These are phyloP conservation scores for Stenopsyche tienmushanensis DNA, from an alignment of 1,140 invertebrate species.

Conservation along the genomic window DNA sequence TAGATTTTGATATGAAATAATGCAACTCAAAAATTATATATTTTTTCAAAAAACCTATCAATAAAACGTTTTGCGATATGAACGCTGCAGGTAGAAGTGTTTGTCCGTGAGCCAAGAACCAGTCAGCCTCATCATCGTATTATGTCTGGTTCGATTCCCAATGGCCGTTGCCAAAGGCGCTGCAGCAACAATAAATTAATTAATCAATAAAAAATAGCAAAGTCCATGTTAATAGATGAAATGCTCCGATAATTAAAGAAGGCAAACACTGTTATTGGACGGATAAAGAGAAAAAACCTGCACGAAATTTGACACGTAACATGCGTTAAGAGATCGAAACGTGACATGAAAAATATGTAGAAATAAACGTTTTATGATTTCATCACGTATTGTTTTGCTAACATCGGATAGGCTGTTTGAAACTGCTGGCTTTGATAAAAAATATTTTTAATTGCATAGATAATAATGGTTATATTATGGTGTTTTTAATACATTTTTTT, in stretches of 20 bases:
- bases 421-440: too few species aligned
- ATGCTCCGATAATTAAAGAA: neutral
- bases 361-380: slow-evolving; percentile 1
- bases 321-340: slow-evolving; percentile 12
- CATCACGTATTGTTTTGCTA: neutral
- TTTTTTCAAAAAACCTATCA: too few species aligned
- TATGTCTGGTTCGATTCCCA: slow-evolving; percentile 8
- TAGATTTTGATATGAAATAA: too few species aligned
- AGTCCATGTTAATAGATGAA: neutral
- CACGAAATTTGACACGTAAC: slow-evolving; percentile 13
- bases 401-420: neutral
- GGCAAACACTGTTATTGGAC: neutral
- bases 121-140: slow-evolving; percentile 18
- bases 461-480: too few species aligned
- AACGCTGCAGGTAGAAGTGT: too few species aligned
- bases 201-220: neutral
- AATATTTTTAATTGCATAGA: too few species aligned
- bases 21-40: too few species aligned
- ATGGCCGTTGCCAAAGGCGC: too few species aligned
- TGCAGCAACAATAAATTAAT: slow-evolving; percentile 13
- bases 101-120: too few species aligned
- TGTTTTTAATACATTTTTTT: too few species aligned
- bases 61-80: too few species aligned
- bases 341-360: neutral
- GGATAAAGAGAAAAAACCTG: neutral